phyloP scores from a whole-genome alignment of 1,140 invertebrate species.

The Meloidogyne floridensis region DNA sequence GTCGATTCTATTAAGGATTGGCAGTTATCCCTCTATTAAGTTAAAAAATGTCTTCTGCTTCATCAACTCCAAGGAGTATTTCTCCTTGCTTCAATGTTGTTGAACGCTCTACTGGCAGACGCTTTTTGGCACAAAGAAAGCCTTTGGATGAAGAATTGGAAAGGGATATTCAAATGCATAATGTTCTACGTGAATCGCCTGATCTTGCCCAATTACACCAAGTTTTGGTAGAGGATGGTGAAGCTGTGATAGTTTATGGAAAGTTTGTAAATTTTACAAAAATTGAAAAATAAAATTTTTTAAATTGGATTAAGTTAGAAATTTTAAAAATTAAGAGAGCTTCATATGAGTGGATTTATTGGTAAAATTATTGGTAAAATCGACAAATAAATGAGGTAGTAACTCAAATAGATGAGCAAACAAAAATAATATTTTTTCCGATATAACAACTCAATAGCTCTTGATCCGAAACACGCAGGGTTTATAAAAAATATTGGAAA shows the following conservation, averaged over 20 bases:
- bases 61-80: conserved; percentile 15
- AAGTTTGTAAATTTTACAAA: conserved; percentile 68
- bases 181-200: conserved; percentile 80
- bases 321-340: too few species aligned
- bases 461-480: neutral
- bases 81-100: conserved; percentile 48
- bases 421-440: neutral
- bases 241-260: conserved; percentile 82
- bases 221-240: conserved; percentile 79
- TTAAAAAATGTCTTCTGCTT: conserved; percentile 6
- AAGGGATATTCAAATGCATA: conserved; percentile 63
- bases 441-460: neutral
- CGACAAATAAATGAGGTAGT: neutral
- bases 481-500: neutral
- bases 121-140: conserved; percentile 60
- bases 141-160: conserved; percentile 54
- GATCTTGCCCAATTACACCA: conserved; percentile 84
- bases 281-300: too few species aligned
- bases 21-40: neutral
- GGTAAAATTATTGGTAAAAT: neutral
- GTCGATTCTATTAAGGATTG: too few species aligned
- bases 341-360: neutral
- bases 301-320: too few species aligned
- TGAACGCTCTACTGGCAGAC: conserved; percentile 50
- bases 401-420: neutral